Percentiles rank a stretch among this genome's conserved stretches.
Evolutionary conservation across 2,113 vertebrate species (phyloP).

Genomic region (Theristicus caerulescens): DNA sequence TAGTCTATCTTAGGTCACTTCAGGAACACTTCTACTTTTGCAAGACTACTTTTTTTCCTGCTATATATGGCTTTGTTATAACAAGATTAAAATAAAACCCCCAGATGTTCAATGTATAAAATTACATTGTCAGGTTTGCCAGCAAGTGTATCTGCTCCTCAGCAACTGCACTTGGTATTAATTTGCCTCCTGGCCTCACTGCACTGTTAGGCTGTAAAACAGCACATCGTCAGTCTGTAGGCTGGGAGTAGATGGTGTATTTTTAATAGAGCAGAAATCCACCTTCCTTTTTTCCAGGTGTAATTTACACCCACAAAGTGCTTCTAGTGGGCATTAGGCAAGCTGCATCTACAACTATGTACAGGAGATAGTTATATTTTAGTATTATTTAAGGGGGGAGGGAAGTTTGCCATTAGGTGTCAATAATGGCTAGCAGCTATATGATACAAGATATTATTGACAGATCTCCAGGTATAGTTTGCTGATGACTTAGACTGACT

Average conservation of each 20-base stretch:
- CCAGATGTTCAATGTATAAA: neutral
- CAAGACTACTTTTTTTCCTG: neutral
- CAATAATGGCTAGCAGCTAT: neutral
- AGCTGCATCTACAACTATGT: neutral
- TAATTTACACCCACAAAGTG: neutral
- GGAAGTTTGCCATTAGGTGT: neutral
- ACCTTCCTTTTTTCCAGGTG: neutral
- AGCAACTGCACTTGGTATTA: neutral
- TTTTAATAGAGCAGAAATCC: neutral
- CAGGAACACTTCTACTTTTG: neutral
- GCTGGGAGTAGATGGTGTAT: neutral
- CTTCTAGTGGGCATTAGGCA: neutral
- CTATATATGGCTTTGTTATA: constrained; percentile 19
- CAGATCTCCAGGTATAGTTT: neutral
- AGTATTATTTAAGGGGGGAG: neutral
- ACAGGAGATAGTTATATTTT: neutral
- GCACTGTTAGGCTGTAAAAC: neutral
- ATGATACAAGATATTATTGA: neutral
- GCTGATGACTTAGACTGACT: neutral
- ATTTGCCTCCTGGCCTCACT: neutral
- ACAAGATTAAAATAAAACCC: neutral
- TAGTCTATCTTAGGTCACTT: neutral
- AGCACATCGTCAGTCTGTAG: neutral
- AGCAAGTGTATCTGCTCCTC: neutral
- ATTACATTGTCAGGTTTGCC: neutral